Base-by-base conservation (phyloP, 1,140 invertebrate species). In the Eriosoma lanigerum region DNA sequence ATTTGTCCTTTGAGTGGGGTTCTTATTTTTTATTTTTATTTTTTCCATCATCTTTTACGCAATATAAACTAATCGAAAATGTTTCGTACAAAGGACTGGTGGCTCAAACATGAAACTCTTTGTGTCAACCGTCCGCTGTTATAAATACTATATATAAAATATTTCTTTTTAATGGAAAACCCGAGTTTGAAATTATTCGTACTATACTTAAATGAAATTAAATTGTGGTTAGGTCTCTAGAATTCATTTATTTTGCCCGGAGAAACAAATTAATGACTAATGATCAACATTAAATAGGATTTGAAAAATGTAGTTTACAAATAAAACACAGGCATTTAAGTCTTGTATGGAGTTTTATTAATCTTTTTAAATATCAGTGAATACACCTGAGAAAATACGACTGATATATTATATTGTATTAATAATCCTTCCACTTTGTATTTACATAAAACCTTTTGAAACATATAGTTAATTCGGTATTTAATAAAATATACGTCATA, bases 181-280 rank as follows among this genome's bases (percentile, higher is more conserved):
- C 29, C 13, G 15, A 29, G 68, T 52, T 72, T 29, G 21, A 72
- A 52, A 72, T 50, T 15, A 13, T 32, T 52, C 8, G 21, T 9
- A 48, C 13, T 19, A n/a, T 29, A 24, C 3, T 48, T 48, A n/a
- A 44, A 46, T 1, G 0, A 70, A 50, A 50, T 70, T 50, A 19
- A 48, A 26, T 26, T 26, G 8, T 54, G 52, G 15, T 19, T 26
- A 15, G 4, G 5, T 13, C 13, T 21, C 19, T 9, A 8, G 8
- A 1, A 50, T 50, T 1, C 6, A 9, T 70, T 50, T 70, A 19
- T 70, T 50, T 54, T 15, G 48, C 50, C 19, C 13, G 0, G 3
- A 70, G 3, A 50, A 70, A 19, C 24, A 50, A 70, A 48, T 38
- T 70, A 50, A 70, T 50, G 21, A 70, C 17, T 70, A 50, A 50